phyloP scores from a whole-genome alignment of 1,140 invertebrate genomes.

The Nasonia vitripennis region DNA sequence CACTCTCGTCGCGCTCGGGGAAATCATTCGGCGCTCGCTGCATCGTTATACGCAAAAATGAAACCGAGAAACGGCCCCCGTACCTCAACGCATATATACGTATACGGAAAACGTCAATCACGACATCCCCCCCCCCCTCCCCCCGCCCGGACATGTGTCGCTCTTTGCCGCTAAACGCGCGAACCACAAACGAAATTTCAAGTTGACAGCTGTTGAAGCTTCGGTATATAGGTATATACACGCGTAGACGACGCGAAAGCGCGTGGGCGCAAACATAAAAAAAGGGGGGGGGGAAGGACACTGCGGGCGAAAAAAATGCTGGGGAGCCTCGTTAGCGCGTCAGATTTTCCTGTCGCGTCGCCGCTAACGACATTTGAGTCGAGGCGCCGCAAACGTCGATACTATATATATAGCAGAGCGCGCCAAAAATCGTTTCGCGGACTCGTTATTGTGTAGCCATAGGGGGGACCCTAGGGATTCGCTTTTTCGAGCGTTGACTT shows the following conservation, averaged over 20 bases:
- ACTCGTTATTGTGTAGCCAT: slow-evolving; percentile 10
- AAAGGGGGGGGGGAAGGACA: too few species aligned
- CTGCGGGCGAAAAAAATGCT: not conserved
- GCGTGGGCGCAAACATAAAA: not conserved
- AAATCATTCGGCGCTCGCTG: not conserved
- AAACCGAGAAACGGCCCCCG: not conserved
- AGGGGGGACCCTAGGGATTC: not conserved
- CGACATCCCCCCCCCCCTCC: not conserved
- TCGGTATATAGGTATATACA: not conserved
- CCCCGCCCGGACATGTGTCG: not conserved
- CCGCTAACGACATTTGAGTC: slow-evolving; percentile 35
- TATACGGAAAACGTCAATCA: not conserved
- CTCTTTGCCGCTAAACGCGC: not conserved
- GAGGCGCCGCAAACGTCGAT: slow-evolving; percentile 20
- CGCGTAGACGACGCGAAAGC: not conserved
- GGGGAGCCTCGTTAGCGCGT: slow-evolving; percentile 33
- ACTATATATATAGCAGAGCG: not conserved
- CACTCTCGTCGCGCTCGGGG: not conserved
- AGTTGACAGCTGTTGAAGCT: not conserved
- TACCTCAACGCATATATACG: too few species aligned
- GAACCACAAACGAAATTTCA: slow-evolving; percentile 12
- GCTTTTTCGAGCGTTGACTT: slow-evolving; percentile 35
- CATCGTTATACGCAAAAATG: not conserved
- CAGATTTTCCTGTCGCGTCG: slow-evolving; percentile 21
- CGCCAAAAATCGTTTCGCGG: slow-evolving; percentile 30